Evolutionary conservation across 1,140 invertebrate species (phyloP).

Genomic region (Aradophagus sp.): DNA sequence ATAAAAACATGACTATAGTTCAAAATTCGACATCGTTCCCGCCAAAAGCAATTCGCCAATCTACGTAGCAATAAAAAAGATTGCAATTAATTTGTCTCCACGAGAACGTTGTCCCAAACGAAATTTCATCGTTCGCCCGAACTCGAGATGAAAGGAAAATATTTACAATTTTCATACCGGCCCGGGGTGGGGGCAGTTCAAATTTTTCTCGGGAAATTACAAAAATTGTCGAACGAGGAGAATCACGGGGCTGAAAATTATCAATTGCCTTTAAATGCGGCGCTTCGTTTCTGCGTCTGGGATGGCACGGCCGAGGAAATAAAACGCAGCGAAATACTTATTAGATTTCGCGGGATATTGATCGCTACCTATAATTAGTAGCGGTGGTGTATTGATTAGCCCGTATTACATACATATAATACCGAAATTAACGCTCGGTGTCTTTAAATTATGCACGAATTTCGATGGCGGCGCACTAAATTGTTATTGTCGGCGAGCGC

Average conservation of each 20-base stretch:
- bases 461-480: slow-evolving; percentile 7
- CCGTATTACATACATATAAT: slow-evolving; percentile 31
- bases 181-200: no score
- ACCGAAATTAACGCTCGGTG: slow-evolving; percentile 39
- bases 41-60: no score
- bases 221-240: no score
- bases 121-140: no score
- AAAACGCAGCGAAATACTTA: slow-evolving; percentile 34
- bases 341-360: slow-evolving; percentile 38
- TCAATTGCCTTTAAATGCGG: slow-evolving; percentile 34
- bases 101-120: no score
- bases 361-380: slow-evolving; percentile 41
- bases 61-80: no score
- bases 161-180: no score
- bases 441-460: slow-evolving; percentile 41
- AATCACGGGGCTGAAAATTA: slow-evolving; percentile 31
- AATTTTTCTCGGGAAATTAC: no score
- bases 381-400: slow-evolving; percentile 35
- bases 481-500: slow-evolving; percentile 26
- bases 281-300: slow-evolving; percentile 25
- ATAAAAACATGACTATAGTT: no score
- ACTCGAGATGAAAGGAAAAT: no score
- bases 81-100: no score
- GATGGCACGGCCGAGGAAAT: slow-evolving; percentile 7
- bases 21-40: no score